phyloP scores from a whole-genome alignment of 2,797 vertebrate genomes.

The Meriones psammophilus region DNA sequence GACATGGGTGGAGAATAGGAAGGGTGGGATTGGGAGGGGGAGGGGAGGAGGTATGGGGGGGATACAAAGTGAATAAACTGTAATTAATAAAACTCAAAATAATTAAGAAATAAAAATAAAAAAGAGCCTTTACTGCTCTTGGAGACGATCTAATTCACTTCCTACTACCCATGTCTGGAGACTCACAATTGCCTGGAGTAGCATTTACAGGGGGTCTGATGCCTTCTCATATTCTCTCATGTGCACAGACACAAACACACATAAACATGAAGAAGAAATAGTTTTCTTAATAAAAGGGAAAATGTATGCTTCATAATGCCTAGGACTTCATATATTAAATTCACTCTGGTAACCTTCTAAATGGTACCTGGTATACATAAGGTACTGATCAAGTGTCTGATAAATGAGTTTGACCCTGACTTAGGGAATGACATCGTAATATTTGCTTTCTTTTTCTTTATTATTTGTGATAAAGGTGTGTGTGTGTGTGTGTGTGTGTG shows the following conservation, averaged over 20 bases:
- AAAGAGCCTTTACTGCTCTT: neutral
- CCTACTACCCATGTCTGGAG: neutral
- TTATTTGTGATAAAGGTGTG: neutral
- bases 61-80: no score
- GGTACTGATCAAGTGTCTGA: neutral
- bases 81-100: no score
- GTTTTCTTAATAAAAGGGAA: neutral
- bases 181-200: neutral
- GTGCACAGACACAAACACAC: neutral
- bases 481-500: no score
- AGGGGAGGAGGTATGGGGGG: no score
- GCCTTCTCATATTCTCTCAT: neutral
- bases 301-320: constrained; percentile 6
- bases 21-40: no score
- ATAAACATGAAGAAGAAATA: neutral
- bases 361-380: neutral
- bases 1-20: no score
- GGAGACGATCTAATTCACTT: neutral
- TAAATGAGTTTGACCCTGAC: neutral
- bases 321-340: neutral
- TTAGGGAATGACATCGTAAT: neutral
- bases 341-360: neutral
- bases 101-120: no score
- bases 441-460: neutral
- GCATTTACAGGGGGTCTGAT: neutral